Conservation (phyloP, 2,113 vertebrate genomes). For the Carassius auratus region DNA sequence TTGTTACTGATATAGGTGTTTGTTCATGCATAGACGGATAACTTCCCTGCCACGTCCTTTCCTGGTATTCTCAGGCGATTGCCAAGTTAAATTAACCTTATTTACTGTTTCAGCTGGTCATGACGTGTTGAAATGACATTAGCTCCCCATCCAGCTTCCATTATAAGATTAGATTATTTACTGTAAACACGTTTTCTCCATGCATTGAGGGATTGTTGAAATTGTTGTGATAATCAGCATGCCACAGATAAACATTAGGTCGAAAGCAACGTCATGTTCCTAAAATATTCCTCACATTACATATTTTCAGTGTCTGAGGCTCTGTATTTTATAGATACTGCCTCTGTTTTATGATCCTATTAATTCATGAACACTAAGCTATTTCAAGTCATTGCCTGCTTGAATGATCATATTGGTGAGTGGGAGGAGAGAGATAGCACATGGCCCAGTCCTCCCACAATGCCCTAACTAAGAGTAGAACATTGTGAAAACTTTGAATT, state of each 20-base stretch:
- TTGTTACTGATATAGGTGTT: background rate
- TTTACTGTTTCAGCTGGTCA: background rate
- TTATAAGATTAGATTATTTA: constrained; percentile 3
- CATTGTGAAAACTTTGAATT: background rate
- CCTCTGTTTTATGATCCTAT: constrained; percentile 10
- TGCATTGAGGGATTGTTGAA: background rate
- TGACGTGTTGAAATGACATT: background rate
- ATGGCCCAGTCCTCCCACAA: constrained; percentile 24
- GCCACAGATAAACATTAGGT: background rate
- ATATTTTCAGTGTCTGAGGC: background rate
- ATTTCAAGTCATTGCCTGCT: constrained; percentile 19
- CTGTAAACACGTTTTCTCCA: background rate
- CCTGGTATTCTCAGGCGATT: background rate
- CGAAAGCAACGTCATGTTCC: background rate
- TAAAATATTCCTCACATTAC: background rate
- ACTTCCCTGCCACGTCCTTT: background rate
- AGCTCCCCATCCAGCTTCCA: background rate
- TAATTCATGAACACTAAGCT: background rate
- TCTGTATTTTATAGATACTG: background rate
- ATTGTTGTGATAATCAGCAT: constrained; percentile 4
- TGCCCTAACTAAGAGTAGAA: constrained; percentile 15
- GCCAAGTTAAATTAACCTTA: background rate
- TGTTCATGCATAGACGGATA: background rate
- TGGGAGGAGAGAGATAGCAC: constrained; percentile 38
- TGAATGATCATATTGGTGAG: constrained; percentile 43